Percentiles rank a stretch among this genome's conserved stretches.
These are phyloP conservation scores for Psittacula echo DNA, from an alignment of 2,797 vertebrate genomes.

Conservation along the genomic window DNA sequence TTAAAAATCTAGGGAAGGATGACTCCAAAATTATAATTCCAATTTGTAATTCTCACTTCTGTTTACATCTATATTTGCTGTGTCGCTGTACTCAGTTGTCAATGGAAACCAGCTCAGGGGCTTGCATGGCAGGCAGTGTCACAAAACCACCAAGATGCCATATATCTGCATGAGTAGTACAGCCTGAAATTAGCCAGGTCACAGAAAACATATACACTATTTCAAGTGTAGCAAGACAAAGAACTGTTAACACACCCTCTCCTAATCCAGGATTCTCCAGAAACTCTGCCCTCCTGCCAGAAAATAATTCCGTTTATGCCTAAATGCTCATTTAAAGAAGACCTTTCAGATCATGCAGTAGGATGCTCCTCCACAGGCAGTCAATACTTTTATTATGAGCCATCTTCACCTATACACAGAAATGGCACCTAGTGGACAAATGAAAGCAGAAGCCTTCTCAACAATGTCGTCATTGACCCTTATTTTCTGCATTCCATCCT, in stretches of 20 bases:
- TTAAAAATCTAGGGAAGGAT: not conserved
- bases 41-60: not conserved
- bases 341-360: not conserved
- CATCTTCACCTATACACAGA: not conserved
- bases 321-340: not conserved
- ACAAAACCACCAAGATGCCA: not conserved
- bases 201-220: not conserved
- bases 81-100: not conserved
- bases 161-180: not conserved
- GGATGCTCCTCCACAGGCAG: not conserved
- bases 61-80: not conserved
- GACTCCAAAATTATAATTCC: not conserved
- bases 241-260: not conserved
- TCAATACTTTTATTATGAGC: not conserved
- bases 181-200: not conserved
- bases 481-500: not conserved
- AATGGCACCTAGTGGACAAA: not conserved
- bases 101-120: not conserved
- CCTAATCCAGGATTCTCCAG: not conserved
- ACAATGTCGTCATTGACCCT: not conserved
- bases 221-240: not conserved
- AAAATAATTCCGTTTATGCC: accelerated
- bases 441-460: not conserved
- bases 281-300: not conserved
- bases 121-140: not conserved